Base-by-base conservation (phyloP, 1,140 invertebrate species). In the Scaptomyza montana region DNA sequence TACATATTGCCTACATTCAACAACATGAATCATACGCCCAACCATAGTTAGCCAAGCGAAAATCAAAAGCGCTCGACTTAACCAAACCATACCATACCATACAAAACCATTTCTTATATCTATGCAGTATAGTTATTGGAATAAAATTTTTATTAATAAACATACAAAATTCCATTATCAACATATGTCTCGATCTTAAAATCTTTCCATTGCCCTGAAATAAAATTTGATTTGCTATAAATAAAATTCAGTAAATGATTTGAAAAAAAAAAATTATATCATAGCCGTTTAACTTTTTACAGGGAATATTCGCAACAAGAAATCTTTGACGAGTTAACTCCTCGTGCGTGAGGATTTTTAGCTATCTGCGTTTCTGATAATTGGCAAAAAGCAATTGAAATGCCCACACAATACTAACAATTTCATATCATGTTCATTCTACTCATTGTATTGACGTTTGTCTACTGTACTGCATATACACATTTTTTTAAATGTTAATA, bases 371-470 rank as follows among this genome's bases (percentile, higher is more conserved):
- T 47, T 33, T 57, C 21, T 45, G 21, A 55, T 69, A 45, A 56
- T 64, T 53, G 41, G 13, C 55, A 33, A 33, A 70, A 49, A 54
- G 54, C 55, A 59, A 77, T 77, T 60, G 57, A 64, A 62, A 56
- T 64, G 39, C 43, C 51, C 60, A 53, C 33, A 87, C 39, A 82
- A 80, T 85, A 80, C 77, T 78, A 74, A 59, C 71, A 67, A 79
- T 72, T 76, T 75, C 80, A 77, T 80, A 68, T 56, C 30, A 55
- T 73, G 33, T 62, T 72, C 71, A 53, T 30, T 54, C 65, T n/a
- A n/a, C 45, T 61, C 53, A 67, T 78, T 64, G 53, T 41, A 53
- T 55, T 54, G 50, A 19, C 70, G 30, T 41, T 50, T 33, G 72
- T 51, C 47, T 55, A 41, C 12, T 6, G 7, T 5, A 33, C 30